Evolutionary conservation across 1,140 invertebrate genomes (phyloP), one percentile per base, ranked within the genome.

Genomic region (Dryas iulia): DNA sequence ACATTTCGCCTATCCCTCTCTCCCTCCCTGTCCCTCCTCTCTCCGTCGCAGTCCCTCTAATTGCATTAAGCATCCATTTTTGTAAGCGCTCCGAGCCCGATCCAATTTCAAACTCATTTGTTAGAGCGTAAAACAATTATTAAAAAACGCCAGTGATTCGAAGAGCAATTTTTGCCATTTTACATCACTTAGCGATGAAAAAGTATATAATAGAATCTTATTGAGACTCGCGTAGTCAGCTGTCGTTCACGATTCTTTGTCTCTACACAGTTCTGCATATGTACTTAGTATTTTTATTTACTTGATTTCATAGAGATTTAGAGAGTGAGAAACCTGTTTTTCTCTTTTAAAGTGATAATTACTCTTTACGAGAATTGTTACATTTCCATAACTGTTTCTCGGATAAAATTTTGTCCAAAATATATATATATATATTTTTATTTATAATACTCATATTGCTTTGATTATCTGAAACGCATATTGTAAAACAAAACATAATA

Each of bases 101-200:
- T 91, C 80, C 89, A 91, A 91, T 91, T 89, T 87, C 85, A 86
- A 86, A 91, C 81, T 91, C 87, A 91, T 91, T 91, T 91, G 89
- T 91, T 90, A 91, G 78, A 83, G 81, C 81, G 83, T 91, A 91
- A 91, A 90, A 84, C 89, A 91, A 91, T 91, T 91, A 91, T 91
- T 89, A 90, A 90, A 91, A 90, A 91, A 91, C 89, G 81, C 82
- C 84, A 78, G 87, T 84, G 87, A 90, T 89, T 91, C 85, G 78
- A 71, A 76, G 79, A 77, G 79, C 66, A 52, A 62, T 53, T 69
- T 69, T 65, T 69, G 63, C 65, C 71, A 66, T 69, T 82, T 82
- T 81, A 81, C 76, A 77, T 80, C 78, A 81, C 69, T 86, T 83
- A 81, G 76, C 59, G 23, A 11, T 30, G 59, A 33, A 47, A 56